Percentiles rank a stretch among this genome's conserved stretches.
These are phyloP conservation scores for Falco punctatus DNA, from an alignment of 2,113 vertebrate species.

Conservation along the genomic window DNA sequence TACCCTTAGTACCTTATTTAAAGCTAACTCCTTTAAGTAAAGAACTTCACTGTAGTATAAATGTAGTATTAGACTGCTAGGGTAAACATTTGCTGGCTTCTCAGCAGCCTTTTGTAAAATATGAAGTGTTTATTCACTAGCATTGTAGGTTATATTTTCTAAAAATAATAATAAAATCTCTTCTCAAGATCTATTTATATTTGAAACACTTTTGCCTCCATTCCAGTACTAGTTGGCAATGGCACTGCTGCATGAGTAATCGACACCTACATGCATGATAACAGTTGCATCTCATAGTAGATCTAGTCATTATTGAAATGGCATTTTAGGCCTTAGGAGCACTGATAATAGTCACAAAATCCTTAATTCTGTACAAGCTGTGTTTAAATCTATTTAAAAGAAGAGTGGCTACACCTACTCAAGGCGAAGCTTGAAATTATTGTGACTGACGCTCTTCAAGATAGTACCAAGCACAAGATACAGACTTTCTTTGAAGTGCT, in stretches of 20 bases:
- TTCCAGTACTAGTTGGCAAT: background rate
- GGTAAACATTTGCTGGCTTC: background rate
- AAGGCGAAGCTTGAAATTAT: background rate
- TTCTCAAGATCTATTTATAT: background rate
- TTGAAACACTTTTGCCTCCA: background rate
- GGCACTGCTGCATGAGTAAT: background rate
- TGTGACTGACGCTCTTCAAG: background rate
- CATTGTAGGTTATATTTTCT: background rate
- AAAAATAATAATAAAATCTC: background rate
- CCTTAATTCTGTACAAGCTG: background rate
- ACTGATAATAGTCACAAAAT: background rate
- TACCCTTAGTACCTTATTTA: background rate
- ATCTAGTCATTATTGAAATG: background rate
- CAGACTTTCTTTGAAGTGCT: background rate
- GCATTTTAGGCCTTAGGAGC: background rate
- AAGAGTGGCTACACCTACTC: background rate
- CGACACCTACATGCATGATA: background rate
- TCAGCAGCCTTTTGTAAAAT: background rate
- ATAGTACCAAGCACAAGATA: background rate
- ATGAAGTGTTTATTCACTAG: background rate
- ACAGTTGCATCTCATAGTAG: background rate
- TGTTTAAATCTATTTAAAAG: background rate
- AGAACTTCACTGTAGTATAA: background rate
- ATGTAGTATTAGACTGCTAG: background rate
- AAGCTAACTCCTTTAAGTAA: background rate